phyloP scores from a whole-genome alignment of 2,888 invertebrate genomes.

The Proisotoma minuta region DNA sequence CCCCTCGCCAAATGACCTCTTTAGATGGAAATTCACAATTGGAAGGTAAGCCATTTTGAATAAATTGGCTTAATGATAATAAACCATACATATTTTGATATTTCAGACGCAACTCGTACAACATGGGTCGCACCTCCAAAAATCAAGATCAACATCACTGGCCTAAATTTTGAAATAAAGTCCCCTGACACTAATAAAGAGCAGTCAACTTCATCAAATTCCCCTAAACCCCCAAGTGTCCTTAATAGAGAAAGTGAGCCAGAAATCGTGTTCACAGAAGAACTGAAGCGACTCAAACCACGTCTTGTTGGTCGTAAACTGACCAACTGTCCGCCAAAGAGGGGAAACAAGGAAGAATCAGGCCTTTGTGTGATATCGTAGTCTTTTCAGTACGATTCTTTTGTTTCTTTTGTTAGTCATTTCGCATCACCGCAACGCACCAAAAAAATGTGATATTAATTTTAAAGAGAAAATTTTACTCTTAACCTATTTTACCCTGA shows the following conservation, averaged over 20 bases:
- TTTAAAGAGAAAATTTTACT: too few species aligned
- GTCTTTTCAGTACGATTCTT: not conserved
- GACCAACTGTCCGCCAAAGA: constrained; percentile 65
- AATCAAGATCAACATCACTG: constrained; percentile 36
- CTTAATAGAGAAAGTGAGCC: constrained; percentile 23
- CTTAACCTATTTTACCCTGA: too few species aligned
- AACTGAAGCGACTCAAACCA: constrained; percentile 54
- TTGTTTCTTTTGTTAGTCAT: constrained; percentile 18
- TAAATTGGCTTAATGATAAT: constrained; percentile 3
- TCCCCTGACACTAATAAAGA: not conserved
- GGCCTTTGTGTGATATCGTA: constrained; percentile 70
- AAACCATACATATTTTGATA: not conserved
- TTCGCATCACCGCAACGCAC: too few species aligned
- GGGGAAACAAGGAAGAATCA: constrained; percentile 73
- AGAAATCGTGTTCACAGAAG: constrained; percentile 48
- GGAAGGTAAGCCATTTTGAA: constrained; percentile 22
- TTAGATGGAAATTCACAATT: constrained; percentile 45
- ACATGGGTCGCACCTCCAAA: constrained; percentile 27
- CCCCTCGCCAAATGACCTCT: constrained; percentile 32
- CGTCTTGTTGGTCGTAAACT: constrained; percentile 62
- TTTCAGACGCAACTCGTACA: constrained; percentile 26
- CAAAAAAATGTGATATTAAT: too few species aligned
- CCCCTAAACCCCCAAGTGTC: not conserved
- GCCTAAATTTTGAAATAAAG: constrained; percentile 2
- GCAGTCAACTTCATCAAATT: constrained; percentile 6